Percentiles rank a stretch among this genome's conserved stretches.
phyloP scores from a whole-genome alignment of 2,797 vertebrate genomes.

The Telmatherina bonti region DNA sequence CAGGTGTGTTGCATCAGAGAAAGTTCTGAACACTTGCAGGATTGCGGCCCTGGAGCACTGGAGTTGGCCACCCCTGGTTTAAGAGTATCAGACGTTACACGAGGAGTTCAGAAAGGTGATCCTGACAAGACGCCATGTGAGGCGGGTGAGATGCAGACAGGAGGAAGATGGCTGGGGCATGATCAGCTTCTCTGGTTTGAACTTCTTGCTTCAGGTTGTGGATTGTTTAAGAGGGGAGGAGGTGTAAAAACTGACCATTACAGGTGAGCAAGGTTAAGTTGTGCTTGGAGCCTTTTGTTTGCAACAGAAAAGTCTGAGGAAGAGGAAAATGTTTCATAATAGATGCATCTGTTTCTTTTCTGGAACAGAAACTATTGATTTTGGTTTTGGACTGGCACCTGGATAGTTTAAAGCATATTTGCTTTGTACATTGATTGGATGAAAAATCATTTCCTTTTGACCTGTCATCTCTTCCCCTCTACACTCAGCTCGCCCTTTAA shows the following conservation, averaged over 20 bases:
- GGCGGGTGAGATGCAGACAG: conserved; percentile 5
- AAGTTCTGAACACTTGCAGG: too few species aligned
- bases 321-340: not conserved
- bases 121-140: conserved; percentile 17
- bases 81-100: not conserved
- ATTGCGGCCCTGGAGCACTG: too few species aligned
- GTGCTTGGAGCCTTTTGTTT: not conserved
- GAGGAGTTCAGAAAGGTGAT: conserved; percentile 1
- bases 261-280: conserved; percentile 28
- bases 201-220: not conserved
- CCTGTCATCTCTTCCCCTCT: not conserved
- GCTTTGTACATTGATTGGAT: conserved; percentile 9
- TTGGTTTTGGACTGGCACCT: not conserved
- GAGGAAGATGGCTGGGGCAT: conserved; percentile 6
- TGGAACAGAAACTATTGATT: not conserved
- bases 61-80: too few species aligned
- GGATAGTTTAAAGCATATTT: not conserved
- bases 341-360: not conserved
- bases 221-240: not conserved
- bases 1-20: too few species aligned
- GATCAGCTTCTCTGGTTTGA: conserved; percentile 12
- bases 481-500: conserved; percentile 7
- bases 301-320: not conserved
- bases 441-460: conserved; percentile 18
- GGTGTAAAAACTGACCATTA: conserved; percentile 11